These are phyloP conservation scores for Casuarius casuarius DNA, from an alignment of 2,113 vertebrate genomes.

Conservation along the genomic window DNA sequence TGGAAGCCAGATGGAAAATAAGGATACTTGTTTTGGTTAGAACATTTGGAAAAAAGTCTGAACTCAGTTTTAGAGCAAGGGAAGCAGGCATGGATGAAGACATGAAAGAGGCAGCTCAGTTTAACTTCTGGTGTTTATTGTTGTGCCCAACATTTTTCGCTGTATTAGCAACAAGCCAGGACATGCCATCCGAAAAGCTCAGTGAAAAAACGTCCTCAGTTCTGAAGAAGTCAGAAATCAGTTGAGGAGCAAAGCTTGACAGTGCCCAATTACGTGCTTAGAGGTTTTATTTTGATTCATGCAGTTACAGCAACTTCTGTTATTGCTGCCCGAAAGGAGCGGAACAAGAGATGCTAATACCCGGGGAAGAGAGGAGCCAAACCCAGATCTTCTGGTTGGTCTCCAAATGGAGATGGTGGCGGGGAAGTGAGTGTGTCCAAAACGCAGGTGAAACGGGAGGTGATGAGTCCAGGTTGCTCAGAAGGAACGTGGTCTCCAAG, in stretches of 20 bases:
- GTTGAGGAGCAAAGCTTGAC: not conserved
- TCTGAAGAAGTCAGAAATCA: not conserved
- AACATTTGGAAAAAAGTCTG: not conserved
- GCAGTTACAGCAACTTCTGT: not conserved
- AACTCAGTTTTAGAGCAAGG: not conserved
- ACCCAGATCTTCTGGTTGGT: not conserved
- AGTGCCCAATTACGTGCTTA: not conserved
- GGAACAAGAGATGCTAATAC: not conserved
- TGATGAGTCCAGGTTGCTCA: not conserved
- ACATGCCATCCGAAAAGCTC: not conserved
- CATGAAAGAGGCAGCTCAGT: not conserved
- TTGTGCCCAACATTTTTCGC: not conserved
- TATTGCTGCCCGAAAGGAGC: not conserved
- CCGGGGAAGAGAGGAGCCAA: not conserved
- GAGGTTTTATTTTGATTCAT: not conserved
- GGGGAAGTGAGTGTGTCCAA: not conserved
- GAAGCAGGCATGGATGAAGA: not conserved
- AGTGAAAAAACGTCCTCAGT: not conserved
- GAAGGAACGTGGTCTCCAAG: not conserved
- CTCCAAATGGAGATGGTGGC: not conserved
- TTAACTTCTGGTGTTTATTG: not conserved
- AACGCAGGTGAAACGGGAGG: not conserved
- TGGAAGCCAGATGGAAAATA: conserved; percentile 50
- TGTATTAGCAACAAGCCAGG: not conserved
- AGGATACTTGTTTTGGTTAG: conserved; percentile 36